Evolutionary conservation across 2,888 invertebrate genomes (phyloP).

Genomic region (Stictocephala bisonia): DNA sequence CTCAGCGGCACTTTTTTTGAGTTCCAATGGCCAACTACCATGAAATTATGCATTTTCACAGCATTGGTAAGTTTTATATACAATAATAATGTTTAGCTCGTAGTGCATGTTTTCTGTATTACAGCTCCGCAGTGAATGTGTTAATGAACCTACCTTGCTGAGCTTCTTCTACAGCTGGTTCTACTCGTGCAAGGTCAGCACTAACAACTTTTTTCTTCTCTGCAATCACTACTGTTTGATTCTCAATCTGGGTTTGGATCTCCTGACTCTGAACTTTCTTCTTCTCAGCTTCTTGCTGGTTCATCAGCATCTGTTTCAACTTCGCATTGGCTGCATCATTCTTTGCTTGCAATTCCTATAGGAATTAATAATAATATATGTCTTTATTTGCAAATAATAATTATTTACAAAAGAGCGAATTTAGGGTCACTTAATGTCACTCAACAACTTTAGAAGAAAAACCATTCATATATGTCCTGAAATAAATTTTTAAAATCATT

Average conservation of each 20-base stretch:
- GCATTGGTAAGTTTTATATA: too few relatives aligned
- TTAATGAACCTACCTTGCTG: conserved; percentile 79
- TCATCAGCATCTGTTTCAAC: conserved; percentile 98
- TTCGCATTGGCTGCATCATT: conserved; percentile 99
- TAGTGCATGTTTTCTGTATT: too few relatives aligned
- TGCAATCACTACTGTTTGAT: conserved; percentile 91
- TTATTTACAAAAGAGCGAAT: neutral
- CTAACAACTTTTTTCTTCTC: conserved; percentile 95
- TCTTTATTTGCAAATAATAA: neutral
- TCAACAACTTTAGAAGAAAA: too few relatives aligned
- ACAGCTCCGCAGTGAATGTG: neutral
- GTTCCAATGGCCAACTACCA: too few relatives aligned
- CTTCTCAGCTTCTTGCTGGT: conserved; percentile 99
- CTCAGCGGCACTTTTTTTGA: too few relatives aligned
- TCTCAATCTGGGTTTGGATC: conserved; percentile 83
- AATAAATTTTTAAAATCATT: too few relatives aligned
- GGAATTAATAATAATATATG: neutral
- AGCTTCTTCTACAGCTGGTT: conserved; percentile 98
- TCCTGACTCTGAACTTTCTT: conserved; percentile 98
- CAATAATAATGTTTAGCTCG: too few relatives aligned
- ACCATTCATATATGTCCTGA: too few relatives aligned
- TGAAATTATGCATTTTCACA: too few relatives aligned
- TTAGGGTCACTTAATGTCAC: too few relatives aligned
- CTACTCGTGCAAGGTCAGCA: conserved; percentile 96
- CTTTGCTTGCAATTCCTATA: conserved; percentile 90